These are phyloP conservation scores for Acanthopagrus latus DNA, from an alignment of 2,797 vertebrate species.

Conservation along the genomic window DNA sequence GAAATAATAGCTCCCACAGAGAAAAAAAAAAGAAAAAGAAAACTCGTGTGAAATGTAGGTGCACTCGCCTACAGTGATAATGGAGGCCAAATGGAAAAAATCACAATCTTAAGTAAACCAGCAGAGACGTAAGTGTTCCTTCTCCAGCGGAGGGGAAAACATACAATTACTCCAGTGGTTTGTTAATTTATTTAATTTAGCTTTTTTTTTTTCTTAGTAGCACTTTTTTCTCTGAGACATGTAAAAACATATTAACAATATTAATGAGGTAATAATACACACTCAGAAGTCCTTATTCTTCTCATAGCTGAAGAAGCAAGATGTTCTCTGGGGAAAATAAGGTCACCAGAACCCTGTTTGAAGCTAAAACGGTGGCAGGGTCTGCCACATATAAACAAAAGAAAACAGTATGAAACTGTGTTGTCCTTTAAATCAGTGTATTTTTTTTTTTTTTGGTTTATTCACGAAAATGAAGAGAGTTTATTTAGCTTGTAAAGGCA, in stretches of 20 bases:
- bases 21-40: neutral
- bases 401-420: too few relatives aligned
- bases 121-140: neutral
- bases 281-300: too few relatives aligned
- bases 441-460: too few relatives aligned
- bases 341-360: neutral
- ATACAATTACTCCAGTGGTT: neutral
- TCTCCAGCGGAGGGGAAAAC: neutral
- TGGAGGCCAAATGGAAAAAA: neutral
- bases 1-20: neutral
- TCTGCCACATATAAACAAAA: too few relatives aligned
- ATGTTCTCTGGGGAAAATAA: neutral
- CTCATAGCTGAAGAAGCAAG: too few relatives aligned
- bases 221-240: neutral
- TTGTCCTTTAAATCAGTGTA: too few relatives aligned
- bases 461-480: too few relatives aligned
- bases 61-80: constrained; percentile 6
- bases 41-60: neutral
- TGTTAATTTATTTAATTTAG: neutral
- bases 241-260: too few relatives aligned
- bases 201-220: neutral
- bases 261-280: too few relatives aligned
- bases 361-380: too few relatives aligned
- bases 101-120: neutral
- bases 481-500: too few relatives aligned